phyloP scores from a whole-genome alignment of 2,888 invertebrate genomes.

The Acleris cristana region DNA sequence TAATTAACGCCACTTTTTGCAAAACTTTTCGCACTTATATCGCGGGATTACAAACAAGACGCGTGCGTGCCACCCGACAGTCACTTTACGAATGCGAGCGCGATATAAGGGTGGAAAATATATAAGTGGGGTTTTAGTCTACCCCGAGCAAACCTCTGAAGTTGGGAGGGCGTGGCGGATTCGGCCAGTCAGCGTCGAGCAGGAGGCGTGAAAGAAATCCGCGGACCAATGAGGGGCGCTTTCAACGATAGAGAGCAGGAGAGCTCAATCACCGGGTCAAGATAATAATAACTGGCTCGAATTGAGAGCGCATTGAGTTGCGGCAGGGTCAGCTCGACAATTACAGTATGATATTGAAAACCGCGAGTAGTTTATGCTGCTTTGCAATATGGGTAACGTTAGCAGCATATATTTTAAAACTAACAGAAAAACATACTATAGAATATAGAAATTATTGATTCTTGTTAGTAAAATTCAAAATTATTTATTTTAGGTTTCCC shows the following conservation, averaged over 20 bases:
- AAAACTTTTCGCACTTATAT: slow-evolving; percentile 80
- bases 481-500: too few relatives aligned
- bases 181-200: slow-evolving; percentile 65
- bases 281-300: slow-evolving; percentile 82
- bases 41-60: slow-evolving; percentile 60
- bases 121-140: slow-evolving; percentile 80
- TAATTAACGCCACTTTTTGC: slow-evolving; percentile 64
- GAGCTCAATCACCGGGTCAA: slow-evolving; percentile 82
- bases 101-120: slow-evolving; percentile 81
- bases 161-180: slow-evolving; percentile 68
- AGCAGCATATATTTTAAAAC: slow-evolving; percentile 38
- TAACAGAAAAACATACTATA: too few relatives aligned
- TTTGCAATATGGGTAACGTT: slow-evolving; percentile 51
- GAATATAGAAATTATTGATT: too few relatives aligned
- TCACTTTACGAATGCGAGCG: slow-evolving; percentile 74
- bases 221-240: slow-evolving; percentile 64
- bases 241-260: slow-evolving; percentile 71
- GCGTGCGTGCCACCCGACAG: slow-evolving; percentile 76
- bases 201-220: slow-evolving; percentile 69
- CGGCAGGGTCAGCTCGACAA: slow-evolving; percentile 79
- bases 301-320: slow-evolving; percentile 82
- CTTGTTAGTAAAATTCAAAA: too few relatives aligned
- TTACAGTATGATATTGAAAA: slow-evolving; percentile 70
- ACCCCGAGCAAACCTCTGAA: slow-evolving; percentile 75
- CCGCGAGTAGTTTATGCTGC: slow-evolving; percentile 52